Evolutionary conservation across 64 coral and sea anemone genomes (phyloP).

Genomic region (Orbicella faveolata): DNA sequence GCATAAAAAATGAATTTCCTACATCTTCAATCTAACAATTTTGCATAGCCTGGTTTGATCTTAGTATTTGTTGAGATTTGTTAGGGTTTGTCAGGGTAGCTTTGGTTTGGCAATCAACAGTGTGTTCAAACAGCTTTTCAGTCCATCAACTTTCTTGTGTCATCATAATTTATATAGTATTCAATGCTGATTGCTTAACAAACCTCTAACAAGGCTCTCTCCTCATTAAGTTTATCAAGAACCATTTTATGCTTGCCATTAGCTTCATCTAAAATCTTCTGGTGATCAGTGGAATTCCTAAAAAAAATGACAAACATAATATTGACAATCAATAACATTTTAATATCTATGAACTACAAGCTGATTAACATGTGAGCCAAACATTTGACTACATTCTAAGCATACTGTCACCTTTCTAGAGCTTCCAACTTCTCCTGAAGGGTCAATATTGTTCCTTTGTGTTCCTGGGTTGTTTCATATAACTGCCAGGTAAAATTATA

Average conservation of each 20-base stretch:
- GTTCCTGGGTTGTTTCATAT: constrained; percentile 82
- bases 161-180: not conserved
- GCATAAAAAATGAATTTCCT: no score
- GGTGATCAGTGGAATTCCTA: constrained; percentile 76
- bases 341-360: no score
- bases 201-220: constrained; percentile 92
- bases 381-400: no score
- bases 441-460: constrained; percentile 69
- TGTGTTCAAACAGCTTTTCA: no score
- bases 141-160: no score
- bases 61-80: no score
- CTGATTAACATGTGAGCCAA: no score
- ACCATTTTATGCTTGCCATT: constrained; percentile 85
- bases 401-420: constrained; percentile 63
- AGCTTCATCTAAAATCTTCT: constrained; percentile 87
- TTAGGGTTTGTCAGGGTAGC: no score
- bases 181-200: not conserved
- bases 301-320: not conserved
- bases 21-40: no score
- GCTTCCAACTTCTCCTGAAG: constrained; percentile 92
- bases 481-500: constrained; percentile 48
- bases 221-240: constrained; percentile 92
- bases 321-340: not conserved
- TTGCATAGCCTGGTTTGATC: no score
- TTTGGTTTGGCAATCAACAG: no score